Evolutionary conservation across 2,888 invertebrate genomes (phyloP), one percentile per base, ranked within the genome.

Genomic region (Amiota mariae): DNA sequence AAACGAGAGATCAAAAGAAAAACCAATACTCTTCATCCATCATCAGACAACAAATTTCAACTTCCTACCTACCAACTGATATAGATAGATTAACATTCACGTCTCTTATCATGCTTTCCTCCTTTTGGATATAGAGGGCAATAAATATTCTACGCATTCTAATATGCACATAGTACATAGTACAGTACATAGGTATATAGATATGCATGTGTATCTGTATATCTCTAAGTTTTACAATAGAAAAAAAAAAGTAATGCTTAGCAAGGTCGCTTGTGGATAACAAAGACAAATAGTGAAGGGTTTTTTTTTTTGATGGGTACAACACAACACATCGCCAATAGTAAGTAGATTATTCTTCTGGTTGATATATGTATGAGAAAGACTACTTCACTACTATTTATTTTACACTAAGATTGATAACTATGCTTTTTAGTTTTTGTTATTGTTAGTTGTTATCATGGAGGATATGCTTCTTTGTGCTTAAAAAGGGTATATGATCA

Each of bases 251-350:
- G 6, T 54, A 54, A 59, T 59, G 20, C 15, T 59, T 20, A 71
- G 77, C 81, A 81, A 81, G 81, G 81, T 81, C 81, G 47, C 36
- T 51, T 64, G 47, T 54, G 48, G 72, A 63, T 61, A 49, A 20
- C 57, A 64, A 1, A 11, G 13, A 57, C 67, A 9, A n/a, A 13
- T 12, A 18, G 72, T 54, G 51, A 13, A 46, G 36, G 47, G 54
- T 8, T 18, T 18, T 63, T 11, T 4, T 8, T 18, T 18, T 63
- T 11, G 8, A 24, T 63, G 48, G 64, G 36, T 18, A 24, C 12
- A 15, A 15, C 48, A 51, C 36, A 6, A 36, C 36, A 36, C 3
- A 6, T 36, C 36, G 24, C 24, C 24, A 24, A 24, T 24, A 24
- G 24, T 24, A 24, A 24, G 24, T 24, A 24, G 24, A 2, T 3